A percentile compares a stretch with the other conserved stretches of the same genome.
Evolutionary conservation across 1,140 invertebrate species (phyloP).

Genomic region (Pogonognathellus flavescens): DNA sequence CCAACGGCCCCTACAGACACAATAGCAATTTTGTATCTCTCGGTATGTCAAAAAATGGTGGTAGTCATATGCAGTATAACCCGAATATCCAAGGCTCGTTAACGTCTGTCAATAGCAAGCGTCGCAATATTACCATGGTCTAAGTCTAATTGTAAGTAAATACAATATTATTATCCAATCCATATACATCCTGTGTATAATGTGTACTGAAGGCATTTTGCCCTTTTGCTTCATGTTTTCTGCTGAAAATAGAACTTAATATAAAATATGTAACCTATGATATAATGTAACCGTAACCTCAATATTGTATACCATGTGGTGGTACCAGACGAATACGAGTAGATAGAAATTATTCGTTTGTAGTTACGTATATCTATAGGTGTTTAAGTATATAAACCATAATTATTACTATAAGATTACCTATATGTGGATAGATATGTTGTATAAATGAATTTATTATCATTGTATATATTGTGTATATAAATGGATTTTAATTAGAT

Average conservation of each 20-base stretch:
- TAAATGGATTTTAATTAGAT: slow-evolving; percentile 16
- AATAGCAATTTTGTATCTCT: slow-evolving; percentile 46
- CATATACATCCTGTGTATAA: slow-evolving; percentile 6
- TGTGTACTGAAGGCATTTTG: slow-evolving; percentile 19
- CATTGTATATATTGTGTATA: background rate
- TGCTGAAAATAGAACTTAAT: slow-evolving; percentile 6
- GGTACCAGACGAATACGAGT: background rate
- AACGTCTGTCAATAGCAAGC: slow-evolving; percentile 73
- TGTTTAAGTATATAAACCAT: background rate
- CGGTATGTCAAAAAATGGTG: slow-evolving; percentile 58
- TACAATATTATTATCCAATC: background rate
- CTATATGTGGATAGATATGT: background rate
- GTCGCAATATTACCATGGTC: slow-evolving; percentile 75
- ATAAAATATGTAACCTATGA: background rate
- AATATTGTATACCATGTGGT: slow-evolving; percentile 4
- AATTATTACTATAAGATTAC: slow-evolving; percentile 6
- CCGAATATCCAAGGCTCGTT: slow-evolving; percentile 73
- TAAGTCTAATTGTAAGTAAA: slow-evolving; percentile 66
- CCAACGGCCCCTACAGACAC: slow-evolving; percentile 56
- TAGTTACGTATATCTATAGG: background rate
- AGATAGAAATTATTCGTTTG: background rate
- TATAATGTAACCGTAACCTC: background rate
- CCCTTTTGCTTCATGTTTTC: slow-evolving; percentile 35
- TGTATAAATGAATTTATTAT: slow-evolving; percentile 10
- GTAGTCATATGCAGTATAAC: slow-evolving; percentile 70